Evolutionary conservation across 2,888 invertebrate species (phyloP).

Genomic region (Spilarctia lutea): DNA sequence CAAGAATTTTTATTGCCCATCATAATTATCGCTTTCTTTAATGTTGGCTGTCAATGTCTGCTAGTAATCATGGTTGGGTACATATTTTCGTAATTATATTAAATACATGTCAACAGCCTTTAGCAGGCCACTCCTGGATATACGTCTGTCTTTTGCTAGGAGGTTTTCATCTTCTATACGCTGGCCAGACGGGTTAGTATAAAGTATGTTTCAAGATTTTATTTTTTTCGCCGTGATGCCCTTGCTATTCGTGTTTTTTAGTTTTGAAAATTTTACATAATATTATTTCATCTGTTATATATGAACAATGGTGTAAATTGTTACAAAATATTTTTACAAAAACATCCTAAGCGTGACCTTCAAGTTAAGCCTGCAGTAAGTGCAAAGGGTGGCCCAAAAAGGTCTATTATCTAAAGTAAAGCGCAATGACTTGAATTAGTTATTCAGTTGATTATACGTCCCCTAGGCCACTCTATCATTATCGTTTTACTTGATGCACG

Average conservation of each 20-base stretch:
- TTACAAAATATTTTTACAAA: constrained; percentile 72
- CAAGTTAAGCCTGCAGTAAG: constrained; percentile 49
- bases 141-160: too few relatives aligned
- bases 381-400: constrained; percentile 76
- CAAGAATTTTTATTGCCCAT: not conserved
- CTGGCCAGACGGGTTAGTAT: too few relatives aligned
- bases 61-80: not conserved
- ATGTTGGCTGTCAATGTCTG: not conserved
- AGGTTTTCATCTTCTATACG: too few relatives aligned
- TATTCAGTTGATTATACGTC: constrained; percentile 83
- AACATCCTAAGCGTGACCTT: constrained; percentile 69
- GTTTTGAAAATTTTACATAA: too few relatives aligned
- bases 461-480: constrained; percentile 84
- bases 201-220: too few relatives aligned
- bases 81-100: too few relatives aligned
- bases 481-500: constrained; percentile 82
- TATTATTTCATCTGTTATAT: constrained; percentile 19
- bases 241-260: too few relatives aligned
- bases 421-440: constrained; percentile 85
- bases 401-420: constrained; percentile 74
- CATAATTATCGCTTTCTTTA: not conserved
- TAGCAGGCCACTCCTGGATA: too few relatives aligned
- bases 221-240: too few relatives aligned
- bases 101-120: too few relatives aligned
- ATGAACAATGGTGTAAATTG: constrained; percentile 35